Evolutionary conservation across 2,888 invertebrate genomes (phyloP), one percentile per base, ranked within the genome.

Genomic region (Meiosimyza decipiens): DNA sequence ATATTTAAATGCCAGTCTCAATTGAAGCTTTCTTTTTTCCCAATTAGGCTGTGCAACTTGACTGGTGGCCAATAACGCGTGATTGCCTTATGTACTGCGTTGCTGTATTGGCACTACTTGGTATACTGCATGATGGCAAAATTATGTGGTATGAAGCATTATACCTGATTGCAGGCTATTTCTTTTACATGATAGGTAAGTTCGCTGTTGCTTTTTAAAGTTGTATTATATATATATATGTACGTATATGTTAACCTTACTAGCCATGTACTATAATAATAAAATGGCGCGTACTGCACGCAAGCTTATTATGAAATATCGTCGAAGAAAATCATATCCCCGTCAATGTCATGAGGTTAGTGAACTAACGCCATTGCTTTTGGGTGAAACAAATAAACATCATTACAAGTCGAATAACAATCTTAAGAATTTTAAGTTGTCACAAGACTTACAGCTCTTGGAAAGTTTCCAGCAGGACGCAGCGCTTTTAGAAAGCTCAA

Each of bases 81-180:
- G 94, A 94, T 83, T 93, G 93, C 80, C 86, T 93, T n/a, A 92
- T 92, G 28, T 94, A 94, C 82, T 91, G 92, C 47, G 90, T 93
- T 71, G 92, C 93, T 15, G 93, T 94, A 16, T 90, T 92, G 51
- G 91, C 93, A 77, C 89, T 94, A 73, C 92, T 94, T 78, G 90
- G 92, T 82, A 92, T 93, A 76, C 92, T 95, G 86, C 91, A 92
- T 79, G 94, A 94, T 80, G 93, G 93, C 81, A 89, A 91, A 70
- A 91, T 95, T 72, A 91, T 92, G 82, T 94, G 94, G 93, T 94
- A 92, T 82, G 94, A 94, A 82, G 93, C 93, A 0, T 88, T 93
- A 54, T 87, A 92, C 13, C 89, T 94, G 74, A 91, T 94, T 16
- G 88, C 92, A 49, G 88, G 93, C 50, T 93, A 94, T 82, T 91